Evolutionary conservation across 2,888 invertebrate species (phyloP).

Genomic region (Melangyna quadrimaculata): DNA sequence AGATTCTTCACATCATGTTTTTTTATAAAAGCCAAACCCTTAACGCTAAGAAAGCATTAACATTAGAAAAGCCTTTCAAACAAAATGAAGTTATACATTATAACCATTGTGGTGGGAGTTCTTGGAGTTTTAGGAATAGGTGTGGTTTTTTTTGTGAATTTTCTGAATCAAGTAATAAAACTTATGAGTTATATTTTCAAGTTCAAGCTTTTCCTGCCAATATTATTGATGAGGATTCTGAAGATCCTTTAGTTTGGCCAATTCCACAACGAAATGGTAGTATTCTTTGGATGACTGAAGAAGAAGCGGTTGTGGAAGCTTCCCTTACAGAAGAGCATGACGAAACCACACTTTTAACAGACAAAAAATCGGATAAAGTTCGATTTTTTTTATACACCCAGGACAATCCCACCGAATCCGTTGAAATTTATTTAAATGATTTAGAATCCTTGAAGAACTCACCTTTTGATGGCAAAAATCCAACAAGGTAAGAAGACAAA

Average conservation of each 20-base stretch:
- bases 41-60: not conserved
- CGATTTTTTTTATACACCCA: slow-evolving; percentile 55
- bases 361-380: slow-evolving; percentile 26
- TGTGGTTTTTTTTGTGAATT: not conserved
- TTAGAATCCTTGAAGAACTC: slow-evolving; percentile 14
- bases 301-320: slow-evolving; percentile 18
- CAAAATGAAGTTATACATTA: not conserved
- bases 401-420: not conserved
- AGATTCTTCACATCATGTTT: not conserved
- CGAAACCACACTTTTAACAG: not conserved
- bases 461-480: slow-evolving; percentile 31
- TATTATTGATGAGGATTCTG: slow-evolving; percentile 9
- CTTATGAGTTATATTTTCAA: not conserved
- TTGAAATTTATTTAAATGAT: slow-evolving; percentile 27
- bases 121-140: not conserved
- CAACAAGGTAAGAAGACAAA: slow-evolving; percentile 81
- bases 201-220: slow-evolving; percentile 7
- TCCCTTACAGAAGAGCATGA: not conserved
- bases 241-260: slow-evolving; percentile 28
- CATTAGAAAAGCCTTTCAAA: not conserved
- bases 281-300: slow-evolving; percentile 50
- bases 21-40: not conserved
- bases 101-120: not conserved
- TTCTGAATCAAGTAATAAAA: not conserved
- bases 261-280: slow-evolving; percentile 56